Conservation (phyloP, 2,113 vertebrate genomes). For the Myodes glareolus region DNA sequence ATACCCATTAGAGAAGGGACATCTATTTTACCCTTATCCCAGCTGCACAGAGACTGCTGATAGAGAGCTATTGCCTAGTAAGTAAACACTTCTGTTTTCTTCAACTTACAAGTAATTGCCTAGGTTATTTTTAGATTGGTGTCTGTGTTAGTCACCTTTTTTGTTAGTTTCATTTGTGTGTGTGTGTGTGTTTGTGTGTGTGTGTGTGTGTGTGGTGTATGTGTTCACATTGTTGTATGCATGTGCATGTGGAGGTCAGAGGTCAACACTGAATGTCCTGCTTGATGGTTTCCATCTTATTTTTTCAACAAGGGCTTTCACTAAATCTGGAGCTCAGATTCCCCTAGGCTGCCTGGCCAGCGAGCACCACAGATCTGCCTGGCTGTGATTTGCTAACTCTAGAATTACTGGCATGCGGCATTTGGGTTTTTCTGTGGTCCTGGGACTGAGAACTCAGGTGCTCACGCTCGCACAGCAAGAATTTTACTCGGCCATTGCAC, state of each 20-base stretch:
- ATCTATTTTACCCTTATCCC: constrained; percentile 99
- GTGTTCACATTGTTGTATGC: background rate
- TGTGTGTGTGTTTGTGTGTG: background rate
- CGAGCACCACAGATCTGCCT: too few relatives aligned
- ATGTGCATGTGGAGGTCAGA: background rate
- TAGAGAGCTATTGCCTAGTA: constrained; percentile 97
- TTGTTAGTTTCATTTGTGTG: background rate
- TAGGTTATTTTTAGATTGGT: constrained; percentile 22
- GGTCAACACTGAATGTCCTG: background rate
- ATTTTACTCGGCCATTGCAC: background rate
- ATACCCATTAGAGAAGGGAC: constrained; percentile 97
- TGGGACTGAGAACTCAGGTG: background rate
- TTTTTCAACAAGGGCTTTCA: background rate
- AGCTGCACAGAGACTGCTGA: constrained; percentile 99
- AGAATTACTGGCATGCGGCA: background rate
- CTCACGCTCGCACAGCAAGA: background rate
- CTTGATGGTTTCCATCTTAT: background rate
- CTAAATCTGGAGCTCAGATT: background rate
- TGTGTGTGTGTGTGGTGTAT: background rate
- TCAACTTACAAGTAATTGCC: constrained; percentile 54
- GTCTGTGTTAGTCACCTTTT: constrained; percentile 37
- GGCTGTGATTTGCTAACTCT: background rate
- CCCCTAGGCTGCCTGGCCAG: background rate
- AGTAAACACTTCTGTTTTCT: constrained; percentile 84
- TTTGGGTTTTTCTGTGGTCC: background rate